Percentiles rank a stretch among this genome's conserved stretches.
Conservation (phyloP, 2,797 vertebrate genomes). For the Coranthus polyacanthus region DNA sequence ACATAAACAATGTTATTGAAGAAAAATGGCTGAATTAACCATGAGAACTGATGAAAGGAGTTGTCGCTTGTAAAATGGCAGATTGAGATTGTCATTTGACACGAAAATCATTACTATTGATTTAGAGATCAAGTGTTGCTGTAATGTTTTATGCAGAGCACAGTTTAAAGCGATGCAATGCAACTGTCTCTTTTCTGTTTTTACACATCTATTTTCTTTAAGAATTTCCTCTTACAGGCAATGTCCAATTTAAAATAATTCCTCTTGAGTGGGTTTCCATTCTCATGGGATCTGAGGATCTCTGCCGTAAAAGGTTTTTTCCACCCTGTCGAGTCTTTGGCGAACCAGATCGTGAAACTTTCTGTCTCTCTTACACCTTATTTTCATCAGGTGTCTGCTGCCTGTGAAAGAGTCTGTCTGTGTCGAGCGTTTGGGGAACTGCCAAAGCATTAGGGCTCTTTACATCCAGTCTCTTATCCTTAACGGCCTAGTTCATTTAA, state of each 20-base stretch:
- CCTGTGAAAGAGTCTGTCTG: slow-evolving; percentile 23
- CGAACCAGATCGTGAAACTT: slow-evolving; percentile 58
- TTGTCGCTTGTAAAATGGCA: slow-evolving; percentile 32
- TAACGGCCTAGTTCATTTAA: slow-evolving; percentile 1
- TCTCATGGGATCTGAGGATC: slow-evolving; percentile 66
- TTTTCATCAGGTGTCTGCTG: slow-evolving; percentile 25
- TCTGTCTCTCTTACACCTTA: slow-evolving; percentile 29
- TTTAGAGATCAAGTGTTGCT: slow-evolving; percentile 48
- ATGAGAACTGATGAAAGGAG: slow-evolving; percentile 27
- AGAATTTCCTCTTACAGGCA: slow-evolving; percentile 59
- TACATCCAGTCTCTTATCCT: slow-evolving; percentile 16
- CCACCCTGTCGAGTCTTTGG: slow-evolving; percentile 65
- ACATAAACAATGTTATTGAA: slow-evolving; percentile 49
- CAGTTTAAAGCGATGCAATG: slow-evolving; percentile 28
- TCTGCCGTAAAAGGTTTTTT: slow-evolving; percentile 66
- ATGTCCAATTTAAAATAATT: slow-evolving; percentile 79
- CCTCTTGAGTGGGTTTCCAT: slow-evolving; percentile 72
- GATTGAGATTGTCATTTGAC: slow-evolving; percentile 46
- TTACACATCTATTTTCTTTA: slow-evolving; percentile 49
- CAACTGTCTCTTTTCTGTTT: slow-evolving; percentile 21
- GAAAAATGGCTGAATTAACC: slow-evolving; percentile 58
- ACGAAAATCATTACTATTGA: slow-evolving; percentile 45
- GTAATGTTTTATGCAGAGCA: slow-evolving; percentile 35
- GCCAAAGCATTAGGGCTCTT: background rate
- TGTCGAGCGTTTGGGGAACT: slow-evolving; percentile 17